Base-by-base conservation (phyloP, 2,888 invertebrate species). In the Vandiemenella viatica region DNA sequence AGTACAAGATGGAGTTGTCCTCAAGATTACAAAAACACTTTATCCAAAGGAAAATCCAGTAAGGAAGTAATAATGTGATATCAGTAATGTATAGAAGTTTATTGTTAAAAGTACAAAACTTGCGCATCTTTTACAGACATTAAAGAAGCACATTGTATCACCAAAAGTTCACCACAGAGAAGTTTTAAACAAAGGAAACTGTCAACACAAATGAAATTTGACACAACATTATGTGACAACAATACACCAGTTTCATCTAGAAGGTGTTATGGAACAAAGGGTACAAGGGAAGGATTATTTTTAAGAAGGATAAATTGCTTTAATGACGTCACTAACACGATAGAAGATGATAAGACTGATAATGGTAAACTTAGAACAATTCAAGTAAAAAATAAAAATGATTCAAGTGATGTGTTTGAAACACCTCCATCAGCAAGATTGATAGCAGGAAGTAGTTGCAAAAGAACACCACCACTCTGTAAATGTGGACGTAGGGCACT, bases 1-100 rank as follows among this genome's bases (percentile, higher is more conserved):
- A 73, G 66, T 73, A 21, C 57, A 62, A 46, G 76, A 77, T 62
- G 77, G 77, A 16, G 72, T 72, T 53, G 57, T 67, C 17, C 61
- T 77, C 55, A 62, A 62, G 50, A 66, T 74, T 45, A 75, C 75
- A 42, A 68, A 65, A 57, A 38, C 3, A 21, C 32, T 32, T 32
- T n/a, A 32, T 13, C 32, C 10, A 4, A 32, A 32, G n/a, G 10
- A 10, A 32, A 13, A 10, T 4, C 13, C n/a, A 32, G 32, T 32
- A 32, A 32, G 32, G n/a, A 32, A 3, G n/a, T 32, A 32, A n/a
- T 32, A 32, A 10, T 32, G n/a, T 26, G 13, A 8, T 32, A 13
- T 32, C 32, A 4, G 32, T 13, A 13, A 13, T 32, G 2, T 32
- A 13, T 3, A 13, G 10, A 32, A 32, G n/a, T 32, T 32, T 32